Conservation (phyloP, 1,140 invertebrate genomes). For the Drosophila fuyamai region DNA sequence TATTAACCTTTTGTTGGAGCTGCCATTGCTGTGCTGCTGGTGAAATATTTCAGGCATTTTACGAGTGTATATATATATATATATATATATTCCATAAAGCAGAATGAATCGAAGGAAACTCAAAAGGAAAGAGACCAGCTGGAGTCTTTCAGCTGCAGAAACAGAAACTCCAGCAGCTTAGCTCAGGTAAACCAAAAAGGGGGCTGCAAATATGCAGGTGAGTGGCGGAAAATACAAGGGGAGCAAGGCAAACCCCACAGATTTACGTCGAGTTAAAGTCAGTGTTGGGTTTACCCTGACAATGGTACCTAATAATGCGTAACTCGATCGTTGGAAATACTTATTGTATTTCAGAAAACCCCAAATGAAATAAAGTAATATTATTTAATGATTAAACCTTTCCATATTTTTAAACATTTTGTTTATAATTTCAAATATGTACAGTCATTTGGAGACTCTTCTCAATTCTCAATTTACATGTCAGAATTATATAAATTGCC, state of each 20-base stretch:
- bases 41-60: conserved; percentile 79
- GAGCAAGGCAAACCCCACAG: background rate
- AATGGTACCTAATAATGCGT: no score
- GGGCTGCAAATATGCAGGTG: background rate
- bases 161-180: conserved; percentile 8
- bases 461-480: no score
- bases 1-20: conserved; percentile 72
- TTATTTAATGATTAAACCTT: no score
- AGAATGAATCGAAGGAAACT: conserved; percentile 22
- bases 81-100: conserved; percentile 29
- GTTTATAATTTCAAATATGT: no score
- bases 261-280: background rate
- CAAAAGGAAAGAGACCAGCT: conserved; percentile 11
- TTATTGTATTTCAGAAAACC: no score
- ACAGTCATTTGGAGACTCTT: no score
- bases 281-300: background rate
- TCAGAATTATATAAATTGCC: no score
- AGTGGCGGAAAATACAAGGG: conserved; percentile 8
- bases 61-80: conserved; percentile 17
- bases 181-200: conserved; percentile 32
- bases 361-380: no score
- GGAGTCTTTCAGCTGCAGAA: conserved; percentile 15
- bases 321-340: no score
- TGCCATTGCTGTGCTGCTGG: conserved; percentile 31
- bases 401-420: no score